Base-by-base conservation (phyloP, 2,888 invertebrate species). In the Frankliniella intonsa region DNA sequence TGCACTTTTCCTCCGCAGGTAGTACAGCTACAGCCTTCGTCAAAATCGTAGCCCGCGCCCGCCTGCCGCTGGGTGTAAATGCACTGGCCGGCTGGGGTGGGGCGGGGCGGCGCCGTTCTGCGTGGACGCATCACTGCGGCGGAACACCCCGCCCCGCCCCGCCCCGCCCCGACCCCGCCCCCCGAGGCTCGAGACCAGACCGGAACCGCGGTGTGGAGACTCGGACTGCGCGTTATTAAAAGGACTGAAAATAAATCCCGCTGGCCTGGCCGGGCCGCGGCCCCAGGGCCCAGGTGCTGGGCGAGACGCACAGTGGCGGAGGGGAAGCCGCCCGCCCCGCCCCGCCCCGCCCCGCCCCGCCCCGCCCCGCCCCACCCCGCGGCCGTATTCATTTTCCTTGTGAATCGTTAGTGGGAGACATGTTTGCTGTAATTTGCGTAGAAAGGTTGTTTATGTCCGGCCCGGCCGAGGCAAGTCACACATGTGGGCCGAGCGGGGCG, bases 351-450 rank as follows among this genome's bases (percentile, higher is more conserved):
- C 7, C 62, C 7, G 62, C 62, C 17, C 55, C 7, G 55, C 55
- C 3, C 55, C 7, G 55, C 55, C 55, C 51, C 55, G 55, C 55
- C 12, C 14, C 62, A 14, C 62, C 19, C 55, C 55, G 55, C 62
- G 22, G 69, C n/a, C 62, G 69, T 76, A 76, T 76, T 76, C 69
- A 76, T 76, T 76, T 76, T 76, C 69, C 69, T 76, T 76, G 69
- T 76, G 69, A 76, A 76, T 76, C 69, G 69, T 76, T 76, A 76
- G 69, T 76, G 69, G 69, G 69, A 76, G 69, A 76, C 69, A 76
- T 76, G 69, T 76, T 76, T n/a, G 69, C 25, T 76, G 69, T 76
- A 76, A 76, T 76, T 76, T 76, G 69, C 69, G 69, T 25, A 22
- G 69, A 76, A 76, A 76, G 69, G 69, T 76, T 76, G 69, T 76